Evolutionary conservation across 2,888 invertebrate genomes (phyloP).

Genomic region (Epirrita christyi): DNA sequence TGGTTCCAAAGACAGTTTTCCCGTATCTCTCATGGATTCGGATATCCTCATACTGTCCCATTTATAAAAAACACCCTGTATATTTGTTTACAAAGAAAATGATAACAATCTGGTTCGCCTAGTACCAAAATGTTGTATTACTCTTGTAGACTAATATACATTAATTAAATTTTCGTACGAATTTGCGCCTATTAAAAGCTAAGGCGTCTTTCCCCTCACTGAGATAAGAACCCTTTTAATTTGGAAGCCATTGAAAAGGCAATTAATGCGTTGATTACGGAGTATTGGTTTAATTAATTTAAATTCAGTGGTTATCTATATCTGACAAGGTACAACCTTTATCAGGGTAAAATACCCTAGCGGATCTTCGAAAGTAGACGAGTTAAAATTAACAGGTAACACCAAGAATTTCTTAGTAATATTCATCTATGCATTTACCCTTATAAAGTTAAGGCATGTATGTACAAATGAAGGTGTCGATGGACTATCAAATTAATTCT

Average conservation of each 20-base stretch:
- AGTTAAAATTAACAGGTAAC: background rate
- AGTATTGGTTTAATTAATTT: constrained; percentile 32
- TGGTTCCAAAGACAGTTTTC: too few species aligned
- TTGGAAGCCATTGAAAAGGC: constrained; percentile 23
- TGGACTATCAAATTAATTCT: too few species aligned
- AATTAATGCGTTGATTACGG: constrained; percentile 28
- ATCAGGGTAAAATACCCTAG: constrained; percentile 30
- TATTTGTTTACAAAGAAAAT: background rate
- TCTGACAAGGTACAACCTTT: constrained; percentile 30
- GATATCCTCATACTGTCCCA: too few species aligned
- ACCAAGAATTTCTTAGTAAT: too few species aligned
- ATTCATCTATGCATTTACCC: too few species aligned
- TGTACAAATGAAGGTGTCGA: too few species aligned
- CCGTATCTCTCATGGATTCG: too few species aligned
- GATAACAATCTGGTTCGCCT: background rate
- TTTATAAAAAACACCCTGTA: too few species aligned
- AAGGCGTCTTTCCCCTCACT: constrained; percentile 27
- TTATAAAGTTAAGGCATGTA: too few species aligned
- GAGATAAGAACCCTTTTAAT: constrained; percentile 28
- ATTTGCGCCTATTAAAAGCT: constrained; percentile 26
- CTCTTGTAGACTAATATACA: constrained; percentile 9
- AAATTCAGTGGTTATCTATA: constrained; percentile 25
- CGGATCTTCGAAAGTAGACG: constrained; percentile 7
- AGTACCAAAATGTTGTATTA: constrained; percentile 6
- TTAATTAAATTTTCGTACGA: constrained; percentile 24